Evolutionary conservation across 2,113 vertebrate genomes (phyloP).

Genomic region (Chloebia gouldiae): DNA sequence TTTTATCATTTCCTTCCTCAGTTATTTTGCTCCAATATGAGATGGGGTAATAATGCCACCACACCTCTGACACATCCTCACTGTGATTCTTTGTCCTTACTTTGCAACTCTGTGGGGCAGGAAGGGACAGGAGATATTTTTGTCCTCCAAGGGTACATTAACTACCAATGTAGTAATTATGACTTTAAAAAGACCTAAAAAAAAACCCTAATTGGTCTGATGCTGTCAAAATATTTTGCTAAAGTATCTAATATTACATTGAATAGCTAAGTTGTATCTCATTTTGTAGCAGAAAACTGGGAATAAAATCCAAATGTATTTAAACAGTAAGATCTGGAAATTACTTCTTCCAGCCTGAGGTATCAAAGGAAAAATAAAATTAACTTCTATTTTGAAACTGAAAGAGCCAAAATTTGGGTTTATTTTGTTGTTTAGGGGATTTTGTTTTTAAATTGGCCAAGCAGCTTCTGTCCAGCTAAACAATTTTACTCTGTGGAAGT

Average conservation of each 20-base stretch:
- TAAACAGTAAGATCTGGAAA: neutral
- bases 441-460: neutral
- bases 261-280: neutral
- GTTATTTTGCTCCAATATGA: neutral
- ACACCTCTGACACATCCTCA: neutral
- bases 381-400: neutral
- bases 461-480: neutral
- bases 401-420: neutral
- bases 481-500: neutral
- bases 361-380: neutral
- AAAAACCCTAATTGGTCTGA: fast-evolving
- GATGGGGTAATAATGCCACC: neutral
- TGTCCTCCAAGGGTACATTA: neutral
- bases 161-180: neutral
- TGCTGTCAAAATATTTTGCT: neutral
- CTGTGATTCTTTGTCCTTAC: neutral
- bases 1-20: neutral
- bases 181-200: fast-evolving
- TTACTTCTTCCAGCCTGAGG: neutral
- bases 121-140: neutral
- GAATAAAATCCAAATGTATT: neutral
- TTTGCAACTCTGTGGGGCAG: neutral
- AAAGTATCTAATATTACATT: neutral
- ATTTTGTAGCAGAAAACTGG: neutral
- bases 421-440: neutral